These are phyloP conservation scores for Chascanopsetta lugubris DNA, from an alignment of 2,113 vertebrate species.

Conservation along the genomic window DNA sequence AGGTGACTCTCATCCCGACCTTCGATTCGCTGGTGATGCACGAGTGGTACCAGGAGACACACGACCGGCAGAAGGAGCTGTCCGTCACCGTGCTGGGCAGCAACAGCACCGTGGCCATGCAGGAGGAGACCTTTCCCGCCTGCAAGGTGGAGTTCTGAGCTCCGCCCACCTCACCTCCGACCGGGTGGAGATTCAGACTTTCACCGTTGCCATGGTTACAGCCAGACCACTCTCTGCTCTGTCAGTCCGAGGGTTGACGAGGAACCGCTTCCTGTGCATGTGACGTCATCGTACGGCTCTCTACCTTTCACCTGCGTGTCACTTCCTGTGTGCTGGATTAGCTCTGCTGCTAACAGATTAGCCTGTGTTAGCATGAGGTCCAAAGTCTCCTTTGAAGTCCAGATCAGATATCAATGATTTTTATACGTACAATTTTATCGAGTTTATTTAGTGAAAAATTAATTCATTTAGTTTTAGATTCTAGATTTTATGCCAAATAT, in stretches of 20 bases:
- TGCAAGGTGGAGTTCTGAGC: conserved; percentile 97
- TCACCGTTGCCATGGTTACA: conserved; percentile 10
- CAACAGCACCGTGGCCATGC: conserved; percentile 95
- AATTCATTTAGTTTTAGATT: neutral
- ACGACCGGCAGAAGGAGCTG: conserved; percentile 84
- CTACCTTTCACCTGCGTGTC: neutral
- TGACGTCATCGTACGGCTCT: neutral
- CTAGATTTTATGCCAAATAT: neutral
- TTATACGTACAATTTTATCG: too few species aligned
- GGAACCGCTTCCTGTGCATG: too few species aligned
- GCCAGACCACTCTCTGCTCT: neutral
- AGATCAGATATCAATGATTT: too few species aligned
- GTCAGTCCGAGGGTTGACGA: neutral
- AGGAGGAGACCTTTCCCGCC: conserved; percentile 93
- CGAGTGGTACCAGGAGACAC: conserved; percentile 92
- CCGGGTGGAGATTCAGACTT: neutral
- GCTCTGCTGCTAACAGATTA: neutral
- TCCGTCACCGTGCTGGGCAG: conserved; percentile 89
- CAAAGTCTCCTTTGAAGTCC: too few species aligned
- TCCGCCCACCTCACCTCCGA: neutral
- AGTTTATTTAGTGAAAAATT: neutral
- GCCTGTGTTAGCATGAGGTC: neutral
- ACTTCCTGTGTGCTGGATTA: conserved; percentile 29
- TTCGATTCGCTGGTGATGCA: conserved; percentile 91
- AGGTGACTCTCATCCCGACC: conserved; percentile 95